Evolutionary conservation across 2,113 vertebrate species (phyloP), one percentile per base, ranked within the genome.

Genomic region (Donacobius atricapilla): DNA sequence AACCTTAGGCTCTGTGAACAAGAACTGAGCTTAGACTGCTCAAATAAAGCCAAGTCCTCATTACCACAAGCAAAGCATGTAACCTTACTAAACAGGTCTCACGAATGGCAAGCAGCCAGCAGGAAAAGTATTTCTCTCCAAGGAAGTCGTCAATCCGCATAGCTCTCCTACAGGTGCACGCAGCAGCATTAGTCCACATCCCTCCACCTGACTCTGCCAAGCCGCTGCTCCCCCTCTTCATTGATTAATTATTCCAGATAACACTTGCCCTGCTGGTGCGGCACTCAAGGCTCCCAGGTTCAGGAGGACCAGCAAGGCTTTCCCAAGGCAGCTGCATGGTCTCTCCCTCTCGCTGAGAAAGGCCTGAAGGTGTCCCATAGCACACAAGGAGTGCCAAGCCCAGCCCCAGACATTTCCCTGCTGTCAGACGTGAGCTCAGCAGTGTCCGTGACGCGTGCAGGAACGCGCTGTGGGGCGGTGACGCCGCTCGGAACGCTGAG

Each of bases 1-100:
- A 90, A 95, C 89, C 76, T 90, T 86, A 78, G 79, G 89, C 86
- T 93, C 72, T 81, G 71, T 58, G 91, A 93, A 73, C 80, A 94
- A 83, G 72, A 89, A 56, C 83, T 61, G 54, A 70, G 64, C 47
- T 70, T 53, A 69, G 45, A 45, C 23, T 53, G 39, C 47, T 78
- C 84, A 69, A 69, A 87, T 78, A 69, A 69, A 78, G 77, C 86
- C 60, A 75, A 94, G 76, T 83, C 94, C 87, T 89, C 71, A n/a
- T 68, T 90, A 89, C 80, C 93, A 93, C 76, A 90, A 89, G 79
- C 79, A 78, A 89, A 91, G 92, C 77, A 94, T 2, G 0, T 51
- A 93, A 84, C 77, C 65, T 75, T 33, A 87, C 84, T 72, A 10
- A 82, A 90, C 53, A 90, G 70, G 84, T 87, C 78, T 85, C 90